Evolutionary conservation across 2,888 invertebrate genomes (phyloP), one percentile per base, ranked within the genome.

Genomic region (Andrena haemorrhoa): DNA sequence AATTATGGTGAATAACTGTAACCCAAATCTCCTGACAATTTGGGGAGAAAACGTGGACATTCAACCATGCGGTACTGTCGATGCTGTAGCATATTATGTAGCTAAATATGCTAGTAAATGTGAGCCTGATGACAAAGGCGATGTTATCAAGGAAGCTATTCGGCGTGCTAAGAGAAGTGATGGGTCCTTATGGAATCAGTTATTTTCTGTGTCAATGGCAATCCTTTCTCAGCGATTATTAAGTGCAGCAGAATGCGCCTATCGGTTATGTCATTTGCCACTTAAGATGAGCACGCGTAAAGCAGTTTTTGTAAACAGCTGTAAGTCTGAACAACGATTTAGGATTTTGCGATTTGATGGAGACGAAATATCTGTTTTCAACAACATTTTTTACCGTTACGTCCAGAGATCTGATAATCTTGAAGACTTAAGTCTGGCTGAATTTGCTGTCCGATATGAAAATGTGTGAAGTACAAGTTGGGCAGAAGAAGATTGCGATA

Each of bases 31-130:
- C 16, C 7, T 60, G 33, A 60, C 29, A 23, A 29, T 60, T 12
- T 60, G 31, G 60, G 16, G n/a, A 29, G 60, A 10, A 60, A 60
- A 33, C n/a, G 33, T n/a, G 60, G 60, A 60, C 31, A 60, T 60
- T 60, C 60, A 60, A 31, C 60, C 60, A n/a, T 60, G 31, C 60
- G 31, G 60, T 31, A 33, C 29, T 60, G 60, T 60, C 16, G 31
- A 29, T 16, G 29, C 60, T 5, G 60, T 60, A 0, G 29, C 60
- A 31, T 60, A 60, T 60, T 60, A 33, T 2, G 31, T 60, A 23
- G 60, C 60, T 31, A 60, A 60, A 31, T 60, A 60, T 12, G 31
- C 60, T n/a, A 31, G 7, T 60, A 60, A 33, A 6, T 31, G 31
- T 23, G 60, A 60, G 31, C 33, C n/a, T 6, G 31, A 60, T 26